phyloP scores from a whole-genome alignment of 2,888 invertebrate genomes.

The Oxyscelio sp. region DNA sequence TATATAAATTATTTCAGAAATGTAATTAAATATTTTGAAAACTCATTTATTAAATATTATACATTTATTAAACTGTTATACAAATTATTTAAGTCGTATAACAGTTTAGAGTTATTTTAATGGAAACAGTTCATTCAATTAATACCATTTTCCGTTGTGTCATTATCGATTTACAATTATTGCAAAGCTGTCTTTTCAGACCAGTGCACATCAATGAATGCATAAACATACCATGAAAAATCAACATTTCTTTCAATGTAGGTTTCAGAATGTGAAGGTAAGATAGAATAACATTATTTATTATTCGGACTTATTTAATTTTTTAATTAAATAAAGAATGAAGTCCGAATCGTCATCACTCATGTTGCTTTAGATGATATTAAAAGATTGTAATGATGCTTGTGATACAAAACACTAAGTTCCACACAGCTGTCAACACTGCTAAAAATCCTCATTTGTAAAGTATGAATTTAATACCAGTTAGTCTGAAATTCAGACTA shows the following conservation, averaged over 20 bases:
- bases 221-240: background rate
- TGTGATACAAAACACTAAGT: too few species aligned
- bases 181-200: background rate
- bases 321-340: too few species aligned
- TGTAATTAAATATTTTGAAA: background rate
- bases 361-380: too few species aligned
- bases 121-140: background rate
- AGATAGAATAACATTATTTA: too few species aligned
- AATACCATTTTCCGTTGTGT: background rate
- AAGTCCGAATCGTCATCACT: too few species aligned
- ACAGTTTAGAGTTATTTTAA: background rate
- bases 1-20: background rate
- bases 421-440: too few species aligned
- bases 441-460: too few species aligned
- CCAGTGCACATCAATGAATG: background rate
- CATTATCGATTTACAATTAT: constrained; percentile 5
- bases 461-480: too few species aligned
- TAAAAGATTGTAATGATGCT: too few species aligned
- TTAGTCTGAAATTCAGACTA: too few species aligned
- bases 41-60: background rate
- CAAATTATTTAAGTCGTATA: too few species aligned
- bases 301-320: too few species aligned
- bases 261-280: background rate
- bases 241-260: background rate
- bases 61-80: background rate